Evolutionary conservation across 1,140 invertebrate species (phyloP), one percentile per base, ranked within the genome.

Genomic region (Orchesella cincta): DNA sequence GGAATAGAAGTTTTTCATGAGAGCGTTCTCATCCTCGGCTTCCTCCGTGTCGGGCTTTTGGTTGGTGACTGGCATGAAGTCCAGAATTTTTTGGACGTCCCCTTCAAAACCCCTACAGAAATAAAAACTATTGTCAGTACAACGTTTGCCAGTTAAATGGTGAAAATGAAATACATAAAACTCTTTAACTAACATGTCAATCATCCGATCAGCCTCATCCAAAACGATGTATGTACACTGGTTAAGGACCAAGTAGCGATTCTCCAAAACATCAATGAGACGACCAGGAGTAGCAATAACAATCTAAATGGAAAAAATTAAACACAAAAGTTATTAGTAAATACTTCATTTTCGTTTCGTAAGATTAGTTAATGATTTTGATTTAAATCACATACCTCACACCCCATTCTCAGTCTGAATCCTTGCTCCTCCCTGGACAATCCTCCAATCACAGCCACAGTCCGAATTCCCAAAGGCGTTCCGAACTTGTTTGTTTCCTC

Each of bases 201-300:
- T 98, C 97, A 99, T 99, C 84, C 96, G 90, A 88, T 99, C 97
- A 64, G 97, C 97, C 88, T 96, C 94, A 84, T 96, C 94, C 67
- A 96, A 87, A n/a, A 96, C 94, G 81, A 95, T 94, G 84, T 95
- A 95, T 64, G 93, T 95, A 85, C 98, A 99, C 83, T 98, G 94
- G 86, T 93, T 95, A 0, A 99, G 87, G 12, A 99, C 97, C 73
- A 99, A 88, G 85, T 99, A 99, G 80, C 97, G 90, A 87, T 99
- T 99, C 87, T 99, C 98, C 67, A 99, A 87, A 0, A 99, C 97
- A 88, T 99, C 98, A 82, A 99, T 98, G 12, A 99, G 89, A 91
- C 98, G 94, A 89, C 98, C 98, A 67, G 98, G 98, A 0, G 98
- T 99, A 31, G 98, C 98, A 85, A 99, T 99, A n/a, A 99, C 97